phyloP scores from a whole-genome alignment of 2,888 invertebrate species.

The Leucophenga maculata region DNA sequence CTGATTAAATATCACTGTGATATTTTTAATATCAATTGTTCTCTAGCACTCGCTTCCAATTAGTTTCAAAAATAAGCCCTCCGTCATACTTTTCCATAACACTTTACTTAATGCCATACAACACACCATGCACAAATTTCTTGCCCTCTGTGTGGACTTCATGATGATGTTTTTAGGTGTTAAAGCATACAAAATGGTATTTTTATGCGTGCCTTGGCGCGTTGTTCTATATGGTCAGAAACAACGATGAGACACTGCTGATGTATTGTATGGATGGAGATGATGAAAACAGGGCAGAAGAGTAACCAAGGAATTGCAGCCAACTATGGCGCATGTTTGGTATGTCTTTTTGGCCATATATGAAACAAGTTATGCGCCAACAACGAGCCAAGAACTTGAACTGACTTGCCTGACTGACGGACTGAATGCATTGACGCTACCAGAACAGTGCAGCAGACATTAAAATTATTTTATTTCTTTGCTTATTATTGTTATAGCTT shows the following conservation, averaged over 20 bases:
- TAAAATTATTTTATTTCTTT: slow-evolving; percentile 22
- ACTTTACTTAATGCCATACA: neutral
- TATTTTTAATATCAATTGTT: too few relatives aligned
- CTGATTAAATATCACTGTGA: too few relatives aligned
- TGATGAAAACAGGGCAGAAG: neutral
- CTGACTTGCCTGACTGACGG: neutral
- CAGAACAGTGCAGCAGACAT: neutral
- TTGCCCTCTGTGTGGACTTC: neutral
- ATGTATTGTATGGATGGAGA: too few relatives aligned
- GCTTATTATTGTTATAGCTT: slow-evolving; percentile 15
- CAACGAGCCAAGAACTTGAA: neutral
- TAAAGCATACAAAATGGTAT: slow-evolving; percentile 52
- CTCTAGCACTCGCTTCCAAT: too few relatives aligned
- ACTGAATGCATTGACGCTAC: neutral
- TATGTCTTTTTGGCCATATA: slow-evolving; percentile 20
- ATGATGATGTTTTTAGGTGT: slow-evolving; percentile 49
- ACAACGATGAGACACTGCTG: neutral
- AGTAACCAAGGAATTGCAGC: neutral
- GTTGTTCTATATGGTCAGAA: too few relatives aligned
- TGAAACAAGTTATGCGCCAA: slow-evolving; percentile 21
- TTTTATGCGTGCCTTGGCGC: slow-evolving; percentile 20
- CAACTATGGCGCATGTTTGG: slow-evolving; percentile 22
- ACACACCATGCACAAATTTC: neutral
- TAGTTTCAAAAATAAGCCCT: too few relatives aligned
- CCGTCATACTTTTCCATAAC: too few relatives aligned